Percentiles rank a stretch among this genome's conserved stretches.
Conservation (phyloP, 2,113 vertebrate genomes). For the Neofelis nebulosa region DNA sequence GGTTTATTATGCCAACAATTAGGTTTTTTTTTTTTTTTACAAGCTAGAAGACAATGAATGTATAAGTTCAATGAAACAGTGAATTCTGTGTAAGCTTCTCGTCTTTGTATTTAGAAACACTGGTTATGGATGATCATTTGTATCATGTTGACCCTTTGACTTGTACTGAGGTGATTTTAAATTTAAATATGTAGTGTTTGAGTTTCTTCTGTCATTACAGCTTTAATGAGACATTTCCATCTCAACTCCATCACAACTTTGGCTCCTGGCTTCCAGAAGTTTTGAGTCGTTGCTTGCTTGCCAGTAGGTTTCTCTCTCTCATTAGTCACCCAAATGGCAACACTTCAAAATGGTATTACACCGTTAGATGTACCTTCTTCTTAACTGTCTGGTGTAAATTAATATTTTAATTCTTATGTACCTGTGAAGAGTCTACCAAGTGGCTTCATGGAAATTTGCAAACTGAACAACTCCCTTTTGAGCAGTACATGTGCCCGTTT, state of each 20-base stretch:
- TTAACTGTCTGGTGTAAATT: conserved; percentile 36
- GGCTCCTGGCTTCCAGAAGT: conserved; percentile 67
- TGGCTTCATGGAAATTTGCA: conserved; percentile 55
- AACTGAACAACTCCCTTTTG: conserved; percentile 34
- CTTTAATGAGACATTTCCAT: conserved; percentile 60
- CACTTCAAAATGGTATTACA: not conserved
- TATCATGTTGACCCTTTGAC: conserved; percentile 64
- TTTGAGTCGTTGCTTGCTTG: conserved; percentile 55
- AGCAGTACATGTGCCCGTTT: conserved; percentile 14
- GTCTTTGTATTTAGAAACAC: conserved; percentile 71
- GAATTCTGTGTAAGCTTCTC: conserved; percentile 43
- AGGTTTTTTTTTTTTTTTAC: conserved; percentile 16
- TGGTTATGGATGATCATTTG: conserved; percentile 63
- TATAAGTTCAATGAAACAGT: conserved; percentile 63
- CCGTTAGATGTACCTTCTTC: not conserved
- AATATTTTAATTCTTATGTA: conserved; percentile 25
- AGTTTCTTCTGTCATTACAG: conserved; percentile 40
- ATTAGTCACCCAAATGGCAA: conserved; percentile 18
- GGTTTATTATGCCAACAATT: not conserved
- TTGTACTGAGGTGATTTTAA: conserved; percentile 69
- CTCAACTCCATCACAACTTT: not conserved
- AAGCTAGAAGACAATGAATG: conserved; percentile 77
- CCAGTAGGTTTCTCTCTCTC: conserved; percentile 27
- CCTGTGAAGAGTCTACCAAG: conserved; percentile 52
- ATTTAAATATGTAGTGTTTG: conserved; percentile 53